A percentile compares a stretch with the other conserved stretches of the same genome.
Evolutionary conservation across 1,140 invertebrate genomes (phyloP).

Genomic region (Euwallacea similis): DNA sequence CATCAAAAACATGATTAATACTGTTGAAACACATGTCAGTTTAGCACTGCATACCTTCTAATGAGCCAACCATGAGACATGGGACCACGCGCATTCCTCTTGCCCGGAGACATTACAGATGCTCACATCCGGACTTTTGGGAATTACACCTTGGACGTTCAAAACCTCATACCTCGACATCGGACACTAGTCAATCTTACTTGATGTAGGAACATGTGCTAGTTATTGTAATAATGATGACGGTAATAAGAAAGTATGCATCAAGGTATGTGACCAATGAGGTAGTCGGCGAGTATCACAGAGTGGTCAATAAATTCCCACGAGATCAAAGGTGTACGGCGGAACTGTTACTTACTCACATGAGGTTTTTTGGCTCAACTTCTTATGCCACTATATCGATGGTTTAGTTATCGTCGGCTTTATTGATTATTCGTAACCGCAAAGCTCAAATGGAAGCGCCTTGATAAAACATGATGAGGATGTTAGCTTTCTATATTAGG

Average conservation of each 20-base stretch:
- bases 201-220: no score
- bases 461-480: background rate
- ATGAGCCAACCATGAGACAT: constrained; percentile 48
- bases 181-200: no score
- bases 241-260: background rate
- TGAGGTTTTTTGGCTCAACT: background rate
- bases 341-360: background rate
- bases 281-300: background rate
- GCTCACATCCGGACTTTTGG: constrained; percentile 47
- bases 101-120: constrained; percentile 46
- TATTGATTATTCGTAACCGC: background rate
- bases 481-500: background rate
- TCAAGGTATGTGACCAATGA: background rate
- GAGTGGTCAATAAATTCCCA: background rate
- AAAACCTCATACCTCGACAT: no score
- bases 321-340: background rate
- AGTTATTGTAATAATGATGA: background rate
- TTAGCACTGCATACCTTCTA: constrained; percentile 54
- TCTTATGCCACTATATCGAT: background rate
- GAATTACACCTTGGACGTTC: background rate
- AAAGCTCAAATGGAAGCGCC: background rate
- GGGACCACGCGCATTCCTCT: constrained; percentile 32
- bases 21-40: constrained; percentile 52
- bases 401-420: background rate
- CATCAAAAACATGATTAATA: constrained; percentile 53